Conservation (phyloP, 2,113 vertebrate species). For the Pampusana beccarii region DNA sequence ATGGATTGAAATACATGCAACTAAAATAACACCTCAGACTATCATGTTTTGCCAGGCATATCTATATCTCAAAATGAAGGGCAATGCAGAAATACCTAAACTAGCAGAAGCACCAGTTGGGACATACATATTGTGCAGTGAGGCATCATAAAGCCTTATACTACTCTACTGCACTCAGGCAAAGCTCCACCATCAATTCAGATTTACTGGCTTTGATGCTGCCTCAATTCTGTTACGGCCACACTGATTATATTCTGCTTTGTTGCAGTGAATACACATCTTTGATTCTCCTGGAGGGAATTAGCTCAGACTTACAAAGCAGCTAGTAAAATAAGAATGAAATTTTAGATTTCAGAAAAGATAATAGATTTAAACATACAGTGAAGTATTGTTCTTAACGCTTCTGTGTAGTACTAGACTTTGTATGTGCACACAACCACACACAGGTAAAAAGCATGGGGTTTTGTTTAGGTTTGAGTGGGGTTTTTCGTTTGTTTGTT, state of each 20-base stretch:
- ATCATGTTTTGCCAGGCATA: background rate
- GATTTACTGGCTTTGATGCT: background rate
- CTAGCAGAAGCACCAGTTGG: background rate
- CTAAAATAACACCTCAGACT: background rate
- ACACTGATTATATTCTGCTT: background rate
- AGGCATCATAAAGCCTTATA: background rate
- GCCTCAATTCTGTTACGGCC: background rate
- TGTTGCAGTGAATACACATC: background rate
- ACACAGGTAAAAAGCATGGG: rapidly evolving
- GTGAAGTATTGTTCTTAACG: background rate
- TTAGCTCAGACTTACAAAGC: background rate
- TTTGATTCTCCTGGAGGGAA: background rate
- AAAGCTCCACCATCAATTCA: background rate
- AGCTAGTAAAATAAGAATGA: background rate
- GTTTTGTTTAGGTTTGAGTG: background rate
- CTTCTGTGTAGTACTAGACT: background rate
- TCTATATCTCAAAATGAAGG: background rate
- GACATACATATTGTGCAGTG: background rate
- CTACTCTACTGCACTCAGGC: background rate
- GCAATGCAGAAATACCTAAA: background rate
- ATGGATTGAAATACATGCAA: background rate
- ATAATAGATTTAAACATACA: background rate
- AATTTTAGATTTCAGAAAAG: background rate
- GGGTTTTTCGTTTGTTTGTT: background rate
- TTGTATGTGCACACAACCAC: background rate